Evolutionary conservation across 1,140 invertebrate species (phyloP).

Genomic region (Conus betulinus): DNA sequence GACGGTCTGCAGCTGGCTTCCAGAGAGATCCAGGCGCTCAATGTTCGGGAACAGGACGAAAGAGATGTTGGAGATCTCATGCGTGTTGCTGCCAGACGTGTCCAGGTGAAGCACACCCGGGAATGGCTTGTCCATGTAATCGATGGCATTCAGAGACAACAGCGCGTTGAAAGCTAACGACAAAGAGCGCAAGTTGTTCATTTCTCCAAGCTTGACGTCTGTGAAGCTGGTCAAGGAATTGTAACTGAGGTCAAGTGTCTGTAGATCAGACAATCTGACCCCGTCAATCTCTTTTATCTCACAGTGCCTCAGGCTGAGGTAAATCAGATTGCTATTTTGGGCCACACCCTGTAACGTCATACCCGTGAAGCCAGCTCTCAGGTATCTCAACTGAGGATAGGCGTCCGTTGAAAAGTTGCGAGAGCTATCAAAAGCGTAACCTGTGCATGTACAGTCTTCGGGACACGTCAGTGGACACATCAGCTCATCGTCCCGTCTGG

Average conservation of each 20-base stretch:
- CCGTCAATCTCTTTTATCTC: neutral
- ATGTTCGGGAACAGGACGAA: neutral
- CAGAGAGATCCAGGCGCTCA: neutral
- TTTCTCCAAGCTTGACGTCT: neutral
- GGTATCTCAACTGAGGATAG: neutral
- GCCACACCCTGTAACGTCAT: neutral
- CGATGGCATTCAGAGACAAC: neutral
- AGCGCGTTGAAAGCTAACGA: constrained; percentile 38
- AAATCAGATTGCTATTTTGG: neutral
- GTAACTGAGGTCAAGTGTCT: neutral
- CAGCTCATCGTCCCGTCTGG: neutral
- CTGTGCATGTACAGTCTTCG: neutral
- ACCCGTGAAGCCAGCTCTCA: neutral
- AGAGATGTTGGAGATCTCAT: neutral
- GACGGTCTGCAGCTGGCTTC: neutral
- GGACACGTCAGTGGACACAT: neutral
- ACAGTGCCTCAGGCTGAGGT: neutral
- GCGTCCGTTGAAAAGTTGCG: neutral
- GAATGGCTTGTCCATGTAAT: neutral
- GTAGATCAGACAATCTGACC: neutral
- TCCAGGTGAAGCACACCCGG: neutral
- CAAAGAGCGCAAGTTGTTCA: constrained; percentile 19
- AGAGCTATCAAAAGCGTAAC: neutral
- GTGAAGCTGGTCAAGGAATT: neutral
- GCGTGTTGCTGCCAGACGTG: neutral